Evolutionary conservation across 2,888 invertebrate genomes (phyloP).

Genomic region (Choreutis nemorana): DNA sequence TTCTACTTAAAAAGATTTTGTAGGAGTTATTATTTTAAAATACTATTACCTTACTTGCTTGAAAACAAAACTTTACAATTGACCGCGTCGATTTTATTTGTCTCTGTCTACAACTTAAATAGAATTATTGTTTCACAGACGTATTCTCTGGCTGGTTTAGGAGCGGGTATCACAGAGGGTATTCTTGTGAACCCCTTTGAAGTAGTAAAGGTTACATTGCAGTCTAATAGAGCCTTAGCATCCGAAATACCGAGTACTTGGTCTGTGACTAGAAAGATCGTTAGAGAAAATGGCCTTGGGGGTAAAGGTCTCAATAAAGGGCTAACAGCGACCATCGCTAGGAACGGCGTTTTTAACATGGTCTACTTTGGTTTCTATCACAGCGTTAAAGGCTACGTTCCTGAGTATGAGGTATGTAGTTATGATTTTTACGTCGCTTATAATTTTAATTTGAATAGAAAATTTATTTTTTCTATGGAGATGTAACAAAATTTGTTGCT

Average conservation of each 20-base stretch:
- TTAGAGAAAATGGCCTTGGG: conserved; percentile 80
- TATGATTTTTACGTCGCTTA: neutral
- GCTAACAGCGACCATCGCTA: conserved; percentile 84
- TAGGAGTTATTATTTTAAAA: too few relatives aligned
- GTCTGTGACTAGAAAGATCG: conserved; percentile 80
- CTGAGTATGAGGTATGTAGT: conserved; percentile 69
- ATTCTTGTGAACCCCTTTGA: conserved; percentile 94
- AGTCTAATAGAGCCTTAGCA: conserved; percentile 74
- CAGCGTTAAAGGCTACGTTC: conserved; percentile 80
- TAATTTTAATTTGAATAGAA: neutral
- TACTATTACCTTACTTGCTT: too few relatives aligned
- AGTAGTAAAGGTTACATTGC: conserved; percentile 92
- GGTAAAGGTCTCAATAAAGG: conserved; percentile 86
- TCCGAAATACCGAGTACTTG: conserved; percentile 78
- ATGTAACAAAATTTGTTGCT: too few relatives aligned
- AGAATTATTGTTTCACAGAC: conserved; percentile 68
- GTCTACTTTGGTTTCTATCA: conserved; percentile 96
- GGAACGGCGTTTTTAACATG: conserved; percentile 93
- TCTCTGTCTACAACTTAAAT: neutral
- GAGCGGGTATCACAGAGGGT: conserved; percentile 91
- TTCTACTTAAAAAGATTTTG: too few relatives aligned
- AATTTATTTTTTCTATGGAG: conserved; percentile 1
- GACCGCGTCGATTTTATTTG: conserved; percentile 1
- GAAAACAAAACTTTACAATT: too few relatives aligned
- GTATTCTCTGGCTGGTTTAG: conserved; percentile 86